Evolutionary conservation across 2,797 vertebrate species (phyloP).

Genomic region (Alcedo quadribrachys): DNA sequence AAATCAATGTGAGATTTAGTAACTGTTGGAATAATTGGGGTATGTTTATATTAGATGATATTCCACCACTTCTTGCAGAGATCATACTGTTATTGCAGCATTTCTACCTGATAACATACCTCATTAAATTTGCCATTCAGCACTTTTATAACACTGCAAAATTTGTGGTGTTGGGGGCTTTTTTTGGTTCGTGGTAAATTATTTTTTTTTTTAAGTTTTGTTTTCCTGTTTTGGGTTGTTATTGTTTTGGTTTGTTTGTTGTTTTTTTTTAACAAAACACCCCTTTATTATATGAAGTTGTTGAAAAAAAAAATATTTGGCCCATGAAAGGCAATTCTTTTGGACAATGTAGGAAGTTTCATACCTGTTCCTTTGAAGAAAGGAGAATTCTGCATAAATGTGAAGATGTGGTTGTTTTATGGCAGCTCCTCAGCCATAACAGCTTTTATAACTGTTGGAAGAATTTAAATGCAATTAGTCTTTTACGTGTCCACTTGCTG

Average conservation of each 20-base stretch:
- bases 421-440: conserved; percentile 58
- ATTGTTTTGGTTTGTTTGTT: too few relatives aligned
- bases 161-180: background rate
- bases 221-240: too few relatives aligned
- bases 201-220: too few relatives aligned
- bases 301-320: background rate
- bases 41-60: background rate
- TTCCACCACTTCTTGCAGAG: background rate
- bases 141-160: background rate
- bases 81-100: background rate
- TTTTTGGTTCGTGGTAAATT: too few relatives aligned
- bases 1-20: background rate
- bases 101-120: background rate
- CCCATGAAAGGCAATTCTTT: background rate
- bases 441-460: conserved; percentile 66
- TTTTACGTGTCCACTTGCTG: background rate
- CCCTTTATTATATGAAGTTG: background rate
- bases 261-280: background rate
- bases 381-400: conserved; percentile 62
- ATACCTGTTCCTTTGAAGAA: conserved; percentile 66
- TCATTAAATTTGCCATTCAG: background rate
- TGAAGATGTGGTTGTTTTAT: conserved; percentile 63
- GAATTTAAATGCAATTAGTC: conserved; percentile 66
- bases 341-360: conserved; percentile 54
- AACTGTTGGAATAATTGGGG: background rate